phyloP scores from a whole-genome alignment of 1,140 invertebrate genomes.

The Manduca sexta region DNA sequence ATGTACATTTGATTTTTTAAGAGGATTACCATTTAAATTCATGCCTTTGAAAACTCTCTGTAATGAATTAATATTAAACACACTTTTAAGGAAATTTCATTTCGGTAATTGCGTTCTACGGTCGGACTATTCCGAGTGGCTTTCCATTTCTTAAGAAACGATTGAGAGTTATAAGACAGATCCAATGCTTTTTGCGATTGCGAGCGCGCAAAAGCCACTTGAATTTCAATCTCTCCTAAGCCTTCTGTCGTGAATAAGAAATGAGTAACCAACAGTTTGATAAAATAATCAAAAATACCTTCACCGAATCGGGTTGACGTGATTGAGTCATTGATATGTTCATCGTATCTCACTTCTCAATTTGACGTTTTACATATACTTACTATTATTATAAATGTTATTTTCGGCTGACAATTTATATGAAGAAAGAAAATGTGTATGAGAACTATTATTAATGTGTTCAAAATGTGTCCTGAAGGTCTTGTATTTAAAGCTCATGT shows the following conservation, averaged over 20 bases:
- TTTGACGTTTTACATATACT: too few relatives aligned
- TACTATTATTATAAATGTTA: too few relatives aligned
- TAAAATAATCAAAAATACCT: too few relatives aligned
- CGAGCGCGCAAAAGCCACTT: constrained; percentile 4
- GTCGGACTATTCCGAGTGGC: neutral
- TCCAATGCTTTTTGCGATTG: constrained; percentile 1
- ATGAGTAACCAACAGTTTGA: neutral
- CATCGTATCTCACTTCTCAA: too few relatives aligned
- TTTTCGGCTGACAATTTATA: too few relatives aligned
- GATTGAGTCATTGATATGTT: too few relatives aligned
- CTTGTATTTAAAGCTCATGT: too few relatives aligned
- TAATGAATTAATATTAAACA: neutral
- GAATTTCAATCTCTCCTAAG: constrained; percentile 9
- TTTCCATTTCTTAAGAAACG: constrained; percentile 3
- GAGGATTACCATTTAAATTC: neutral
- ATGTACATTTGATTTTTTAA: neutral
- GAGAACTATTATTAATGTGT: too few relatives aligned
- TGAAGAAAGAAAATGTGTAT: too few relatives aligned
- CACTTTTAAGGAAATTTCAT: constrained; percentile 4
- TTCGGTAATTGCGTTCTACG: constrained; percentile 3
- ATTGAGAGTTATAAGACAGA: constrained; percentile 7
- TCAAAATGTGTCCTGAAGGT: too few relatives aligned
- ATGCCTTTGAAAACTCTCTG: neutral
- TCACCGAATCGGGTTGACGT: too few relatives aligned
- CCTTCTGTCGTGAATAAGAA: constrained; percentile 4